Evolutionary conservation across 2,113 vertebrate species (phyloP), one percentile per base, ranked within the genome.

Genomic region (Cottus gobio): DNA sequence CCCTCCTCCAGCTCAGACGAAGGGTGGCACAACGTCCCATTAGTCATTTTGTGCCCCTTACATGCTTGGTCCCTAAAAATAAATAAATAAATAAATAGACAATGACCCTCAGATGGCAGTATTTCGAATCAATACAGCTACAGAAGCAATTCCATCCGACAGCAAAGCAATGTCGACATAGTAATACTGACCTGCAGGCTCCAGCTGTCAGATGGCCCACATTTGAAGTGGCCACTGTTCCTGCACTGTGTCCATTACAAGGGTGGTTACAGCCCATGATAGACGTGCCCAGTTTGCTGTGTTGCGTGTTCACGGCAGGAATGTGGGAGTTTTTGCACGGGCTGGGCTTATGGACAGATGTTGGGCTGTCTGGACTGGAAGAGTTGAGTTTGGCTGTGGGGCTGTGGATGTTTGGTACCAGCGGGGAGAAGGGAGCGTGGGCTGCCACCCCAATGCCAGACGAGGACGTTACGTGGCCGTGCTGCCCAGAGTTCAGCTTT

Each of bases 1-100:
- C 96, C 97, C 79, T 99, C 98, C 0, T 99, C 98, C 28, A 96
- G 95, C 86, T 99, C 98, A 0, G 97, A 97, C 0, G 96, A 94
- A 0, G 96, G 95, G 76, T 97, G 96, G 85, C 97, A 99, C 83
- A 95, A 92, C 28, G 96, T 95, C 88, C 97, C 97, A 2, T 98
- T 99, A 0, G 96, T 93, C 92, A 97, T 95, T 92, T 97, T 98
- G 95, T 98, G 98, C 67, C 97, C 97, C 92, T 98, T 99, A 94
- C 97, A 99, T 44, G 96, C 95, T 16, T 97, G 95, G 77, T 99
- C 98, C 94, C 97, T 99, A 86, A 48, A 80, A 62, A 42, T 13
- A 61, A 31, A 57, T 2, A 79, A 31, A 31, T 31, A 90, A 37
- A 74, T 4, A 69, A 20, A 30, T 3, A 50, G 36, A 48, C 15